Base-by-base conservation (phyloP, 2,113 vertebrate genomes). In the Sebastes schlegelii region DNA sequence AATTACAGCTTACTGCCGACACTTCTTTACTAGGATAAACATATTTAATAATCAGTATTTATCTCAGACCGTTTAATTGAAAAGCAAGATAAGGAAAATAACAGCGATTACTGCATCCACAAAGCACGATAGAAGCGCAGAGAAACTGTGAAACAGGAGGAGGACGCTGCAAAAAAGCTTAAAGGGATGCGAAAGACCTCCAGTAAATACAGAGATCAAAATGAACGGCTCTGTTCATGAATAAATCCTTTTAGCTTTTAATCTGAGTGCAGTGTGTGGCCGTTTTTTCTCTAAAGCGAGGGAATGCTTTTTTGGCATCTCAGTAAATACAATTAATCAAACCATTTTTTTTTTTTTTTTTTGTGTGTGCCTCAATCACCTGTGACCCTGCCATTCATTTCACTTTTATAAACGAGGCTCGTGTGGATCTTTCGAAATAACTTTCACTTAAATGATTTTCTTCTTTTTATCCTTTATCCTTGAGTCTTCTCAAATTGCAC, bases 121-220 rank as follows among this genome's bases (percentile, higher is more conserved):
- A 61, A 54, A 67, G 19, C 46, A 14, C 19, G 19, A 60, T 49
- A 12, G 23, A 62, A 67, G 71, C n/a, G 40, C 58, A 16, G n/a
- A 21, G 17, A 76, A 19, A 46, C 8, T 54, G n/a, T 12, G 12
- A 68, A 51, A 52, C 23, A 76, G 23, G 51, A 42, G 6, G 48
- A 64, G 40, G 51, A 66, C 1, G 40, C 64, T 61, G 19, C 48
- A 2, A 79, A 48, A 64, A 60, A 54, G n/a, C 62, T 40, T 67
- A 5, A 66, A 79, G 11, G n/a, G 46, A 19, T 72, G n/a, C 71
- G 66, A 88, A 81, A 40, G 64, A 88, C 51, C 9, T 83, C 58
- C 63, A 82, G 57, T 80, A 87, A 84, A 86, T 85, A 77, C 55
- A 67, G 54, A 79, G 51, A 85, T 74, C 68, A 10, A 75, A 86